phyloP scores from a whole-genome alignment of 2,113 vertebrate species.

The Heloderma charlesbogerti region DNA sequence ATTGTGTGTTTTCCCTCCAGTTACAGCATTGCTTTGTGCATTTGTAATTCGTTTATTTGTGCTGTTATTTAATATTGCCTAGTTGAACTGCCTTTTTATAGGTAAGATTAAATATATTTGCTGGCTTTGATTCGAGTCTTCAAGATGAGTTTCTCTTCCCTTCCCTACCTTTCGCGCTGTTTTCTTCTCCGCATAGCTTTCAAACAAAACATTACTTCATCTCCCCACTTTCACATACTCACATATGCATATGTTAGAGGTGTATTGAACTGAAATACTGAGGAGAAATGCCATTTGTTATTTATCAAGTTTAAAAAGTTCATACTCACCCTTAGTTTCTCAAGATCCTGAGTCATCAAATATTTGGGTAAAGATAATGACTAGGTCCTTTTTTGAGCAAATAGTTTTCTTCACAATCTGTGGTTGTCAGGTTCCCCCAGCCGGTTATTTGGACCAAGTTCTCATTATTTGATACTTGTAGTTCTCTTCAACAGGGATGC shows the following conservation, averaged over 20 bases:
- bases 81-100: constrained; percentile 28
- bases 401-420: constrained; percentile 51
- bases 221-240: not conserved
- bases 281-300: constrained; percentile 15
- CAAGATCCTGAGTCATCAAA: constrained; percentile 42
- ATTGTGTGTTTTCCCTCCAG: constrained; percentile 17
- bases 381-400: not conserved
- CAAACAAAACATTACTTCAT: not conserved
- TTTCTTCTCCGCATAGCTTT: not conserved
- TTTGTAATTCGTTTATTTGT: constrained; percentile 4
- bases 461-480: constrained; percentile 50
- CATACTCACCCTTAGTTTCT: constrained; percentile 61
- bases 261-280: constrained; percentile 13
- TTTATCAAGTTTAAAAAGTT: constrained; percentile 47
- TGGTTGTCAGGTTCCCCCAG: constrained; percentile 49
- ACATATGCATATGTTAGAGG: not conserved
- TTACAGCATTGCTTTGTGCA: constrained; percentile 2
- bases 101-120: not conserved
- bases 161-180: no score
- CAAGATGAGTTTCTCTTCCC: not conserved
- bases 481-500: constrained; percentile 39
- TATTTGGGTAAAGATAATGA: not conserved
- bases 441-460: constrained; percentile 44
- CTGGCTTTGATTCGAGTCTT: constrained; percentile 18
- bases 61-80: constrained; percentile 6